phyloP scores from a whole-genome alignment of 2,888 invertebrate genomes.

The Augiades crinisus region DNA sequence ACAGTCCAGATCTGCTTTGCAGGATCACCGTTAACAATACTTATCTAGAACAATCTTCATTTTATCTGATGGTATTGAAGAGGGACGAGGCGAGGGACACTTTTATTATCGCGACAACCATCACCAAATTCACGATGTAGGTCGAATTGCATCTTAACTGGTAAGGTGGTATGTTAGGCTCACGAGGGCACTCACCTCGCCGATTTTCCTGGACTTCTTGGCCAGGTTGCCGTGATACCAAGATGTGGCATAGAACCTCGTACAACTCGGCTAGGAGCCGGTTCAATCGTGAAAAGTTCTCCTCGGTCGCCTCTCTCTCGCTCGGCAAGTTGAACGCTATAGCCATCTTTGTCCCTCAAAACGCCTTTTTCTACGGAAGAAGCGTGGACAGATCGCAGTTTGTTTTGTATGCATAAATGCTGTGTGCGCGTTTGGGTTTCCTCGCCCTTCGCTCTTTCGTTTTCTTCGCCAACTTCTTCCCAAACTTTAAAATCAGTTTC shows the following conservation, averaged over 20 bases:
- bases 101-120: slow-evolving; percentile 78
- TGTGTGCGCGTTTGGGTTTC: slow-evolving; percentile 48
- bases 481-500: slow-evolving; percentile 13
- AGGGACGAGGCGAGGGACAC: slow-evolving; percentile 75
- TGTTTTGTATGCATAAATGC: slow-evolving; percentile 75
- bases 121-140: slow-evolving; percentile 79
- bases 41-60: slow-evolving; percentile 64
- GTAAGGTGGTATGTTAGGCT: slow-evolving; percentile 76
- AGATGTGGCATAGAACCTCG: slow-evolving; percentile 79
- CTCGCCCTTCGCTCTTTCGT: slow-evolving; percentile 35
- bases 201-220: slow-evolving; percentile 71
- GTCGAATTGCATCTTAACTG: slow-evolving; percentile 82
- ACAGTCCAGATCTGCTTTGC: slow-evolving; percentile 77
- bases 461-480: slow-evolving; percentile 25
- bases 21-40: slow-evolving; percentile 77
- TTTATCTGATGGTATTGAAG: slow-evolving; percentile 80
- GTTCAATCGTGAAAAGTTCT: slow-evolving; percentile 80
- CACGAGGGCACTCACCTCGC: slow-evolving; percentile 79
- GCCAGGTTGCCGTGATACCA: slow-evolving; percentile 76
- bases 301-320: slow-evolving; percentile 79
- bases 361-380: slow-evolving; percentile 69
- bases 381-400: slow-evolving; percentile 68
- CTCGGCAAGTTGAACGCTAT: slow-evolving; percentile 81
- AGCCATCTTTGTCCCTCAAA: slow-evolving; percentile 75
- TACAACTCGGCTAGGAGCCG: slow-evolving; percentile 79